Percentiles rank a stretch among this genome's conserved stretches.
These are phyloP conservation scores for Malthinus flaveolus DNA, from an alignment of 2,888 invertebrate species.

Conservation along the genomic window DNA sequence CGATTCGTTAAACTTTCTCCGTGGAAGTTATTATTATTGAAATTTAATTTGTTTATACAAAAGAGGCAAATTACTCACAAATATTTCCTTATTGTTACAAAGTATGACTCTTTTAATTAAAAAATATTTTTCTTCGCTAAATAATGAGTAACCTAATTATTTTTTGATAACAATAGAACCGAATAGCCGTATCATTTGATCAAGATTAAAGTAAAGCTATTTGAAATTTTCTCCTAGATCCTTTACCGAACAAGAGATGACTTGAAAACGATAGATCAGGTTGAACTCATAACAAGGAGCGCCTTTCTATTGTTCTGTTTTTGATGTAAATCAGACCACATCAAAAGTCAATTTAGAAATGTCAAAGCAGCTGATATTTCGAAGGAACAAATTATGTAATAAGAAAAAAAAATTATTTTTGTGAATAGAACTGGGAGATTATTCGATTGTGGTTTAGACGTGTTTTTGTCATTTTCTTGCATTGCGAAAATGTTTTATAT, in stretches of 20 bases:
- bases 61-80: too few relatives aligned
- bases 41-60: too few relatives aligned
- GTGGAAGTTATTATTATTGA: too few relatives aligned
- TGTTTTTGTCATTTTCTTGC: too few relatives aligned
- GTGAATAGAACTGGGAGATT: too few relatives aligned
- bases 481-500: too few relatives aligned
- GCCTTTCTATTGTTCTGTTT: slow-evolving; percentile 35
- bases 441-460: too few relatives aligned
- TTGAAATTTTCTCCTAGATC: slow-evolving; percentile 17
- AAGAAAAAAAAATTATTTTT: too few relatives aligned
- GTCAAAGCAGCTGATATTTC: slow-evolving; percentile 36
- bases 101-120: too few relatives aligned
- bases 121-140: too few relatives aligned
- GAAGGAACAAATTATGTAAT: slow-evolving; percentile 36
- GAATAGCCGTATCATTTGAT: slow-evolving; percentile 19
- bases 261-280: slow-evolving; percentile 18
- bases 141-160: slow-evolving; percentile 14
- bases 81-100: too few relatives aligned
- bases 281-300: slow-evolving; percentile 26
- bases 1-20: too few relatives aligned
- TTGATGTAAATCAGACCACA: slow-evolving; percentile 39
- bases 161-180: slow-evolving; percentile 17
- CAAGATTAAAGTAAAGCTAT: slow-evolving; percentile 17
- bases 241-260: slow-evolving; percentile 15
- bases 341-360: slow-evolving; percentile 41